Evolutionary conservation across 2,888 invertebrate species (phyloP).

Genomic region (Agrypnus murinus): DNA sequence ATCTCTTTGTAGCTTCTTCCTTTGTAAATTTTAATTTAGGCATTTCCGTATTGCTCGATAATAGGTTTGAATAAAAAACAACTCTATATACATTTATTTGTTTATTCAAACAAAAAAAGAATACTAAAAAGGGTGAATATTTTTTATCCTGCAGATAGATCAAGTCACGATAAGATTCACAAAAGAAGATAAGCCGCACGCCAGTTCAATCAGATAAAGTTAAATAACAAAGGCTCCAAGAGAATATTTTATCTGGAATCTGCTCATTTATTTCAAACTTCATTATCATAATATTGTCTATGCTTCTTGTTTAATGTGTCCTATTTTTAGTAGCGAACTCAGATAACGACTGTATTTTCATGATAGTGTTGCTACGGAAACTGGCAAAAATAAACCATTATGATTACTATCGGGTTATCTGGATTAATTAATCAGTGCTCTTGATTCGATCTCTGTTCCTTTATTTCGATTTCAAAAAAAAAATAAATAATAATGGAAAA

Average conservation of each 20-base stretch:
- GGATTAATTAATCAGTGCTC: slow-evolving; percentile 19
- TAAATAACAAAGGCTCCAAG: slow-evolving; percentile 58
- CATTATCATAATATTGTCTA: slow-evolving; percentile 56
- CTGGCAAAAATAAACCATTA: slow-evolving; percentile 31
- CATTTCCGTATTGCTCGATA: too few species aligned
- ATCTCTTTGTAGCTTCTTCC: too few species aligned
- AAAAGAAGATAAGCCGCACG: slow-evolving; percentile 56
- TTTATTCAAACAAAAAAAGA: background rate
- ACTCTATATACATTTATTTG: too few species aligned
- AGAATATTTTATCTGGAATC: slow-evolving; percentile 58
- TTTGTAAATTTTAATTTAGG: too few species aligned
- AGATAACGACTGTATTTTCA: slow-evolving; percentile 21
- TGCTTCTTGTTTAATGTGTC: slow-evolving; percentile 45
- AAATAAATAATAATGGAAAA: slow-evolving; percentile 8
- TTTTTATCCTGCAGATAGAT: slow-evolving; percentile 50
- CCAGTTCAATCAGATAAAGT: slow-evolving; percentile 60
- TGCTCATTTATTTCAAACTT: slow-evolving; percentile 60
- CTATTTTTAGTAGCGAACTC: slow-evolving; percentile 42
- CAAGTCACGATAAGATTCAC: slow-evolving; percentile 53
- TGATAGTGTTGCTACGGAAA: slow-evolving; percentile 37
- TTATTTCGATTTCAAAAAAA: slow-evolving; percentile 12
- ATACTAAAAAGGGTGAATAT: slow-evolving; percentile 36
- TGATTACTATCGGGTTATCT: slow-evolving; percentile 28
- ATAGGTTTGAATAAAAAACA: too few species aligned
- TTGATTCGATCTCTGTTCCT: slow-evolving; percentile 22